Evolutionary conservation across 1,140 invertebrate genomes (phyloP).

Genomic region (Eumeta japonica): DNA sequence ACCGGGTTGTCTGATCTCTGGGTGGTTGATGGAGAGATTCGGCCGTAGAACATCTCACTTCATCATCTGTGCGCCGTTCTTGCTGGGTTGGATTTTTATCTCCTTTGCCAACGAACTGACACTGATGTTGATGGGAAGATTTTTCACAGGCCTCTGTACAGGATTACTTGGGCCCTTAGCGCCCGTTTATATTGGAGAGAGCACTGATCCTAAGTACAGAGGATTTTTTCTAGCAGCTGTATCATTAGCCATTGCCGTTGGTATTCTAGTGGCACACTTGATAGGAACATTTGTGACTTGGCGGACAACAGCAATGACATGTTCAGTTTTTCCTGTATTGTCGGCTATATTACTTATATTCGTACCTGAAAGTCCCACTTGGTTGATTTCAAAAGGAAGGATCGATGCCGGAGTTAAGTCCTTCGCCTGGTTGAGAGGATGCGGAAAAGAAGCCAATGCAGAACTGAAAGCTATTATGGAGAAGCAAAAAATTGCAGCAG

Average conservation of each 20-base stretch:
- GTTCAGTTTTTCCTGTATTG: slow-evolving; percentile 52
- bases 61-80: slow-evolving; percentile 61
- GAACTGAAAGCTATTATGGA: slow-evolving; percentile 53
- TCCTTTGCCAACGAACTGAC: slow-evolving; percentile 49
- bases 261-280: slow-evolving; percentile 58
- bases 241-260: slow-evolving; percentile 57
- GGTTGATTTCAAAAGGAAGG: slow-evolving; percentile 61
- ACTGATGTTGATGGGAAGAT: slow-evolving; percentile 63
- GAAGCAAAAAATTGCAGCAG: slow-evolving; percentile 34
- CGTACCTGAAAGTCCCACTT: slow-evolving; percentile 72
- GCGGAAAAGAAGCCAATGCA: slow-evolving; percentile 42
- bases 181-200: slow-evolving; percentile 62
- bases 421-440: slow-evolving; percentile 58
- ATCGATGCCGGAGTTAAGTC: slow-evolving; percentile 51
- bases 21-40: slow-evolving; percentile 65
- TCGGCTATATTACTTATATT: slow-evolving; percentile 49
- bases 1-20: slow-evolving; percentile 60
- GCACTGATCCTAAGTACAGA: slow-evolving; percentile 57
- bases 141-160: slow-evolving; percentile 64
- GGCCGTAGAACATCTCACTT: slow-evolving; percentile 66
- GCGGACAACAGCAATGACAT: slow-evolving; percentile 59
- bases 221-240: slow-evolving; percentile 60
- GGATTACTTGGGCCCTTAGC: slow-evolving; percentile 54
- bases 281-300: slow-evolving; percentile 63
- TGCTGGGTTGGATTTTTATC: slow-evolving; percentile 69